Percentiles rank a stretch among this genome's conserved stretches.
These are phyloP conservation scores for Cyrtonyx montezumae DNA, from an alignment of 2,113 vertebrate genomes.

Conservation along the genomic window DNA sequence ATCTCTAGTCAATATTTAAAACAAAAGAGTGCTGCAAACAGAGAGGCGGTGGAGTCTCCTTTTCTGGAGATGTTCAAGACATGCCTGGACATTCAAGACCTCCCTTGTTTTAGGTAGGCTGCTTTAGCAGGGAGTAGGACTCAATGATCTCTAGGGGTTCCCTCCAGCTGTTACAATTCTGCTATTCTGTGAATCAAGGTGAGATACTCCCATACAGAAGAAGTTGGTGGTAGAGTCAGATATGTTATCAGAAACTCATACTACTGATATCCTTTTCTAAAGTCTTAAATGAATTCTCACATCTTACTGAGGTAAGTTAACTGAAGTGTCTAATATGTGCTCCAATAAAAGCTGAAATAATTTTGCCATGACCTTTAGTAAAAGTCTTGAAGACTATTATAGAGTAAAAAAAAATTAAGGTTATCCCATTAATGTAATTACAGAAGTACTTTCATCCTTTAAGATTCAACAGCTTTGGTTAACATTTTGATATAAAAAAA, in stretches of 20 bases:
- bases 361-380: not conserved
- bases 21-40: constrained; percentile 38
- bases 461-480: not conserved
- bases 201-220: not conserved
- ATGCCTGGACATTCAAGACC: too few species aligned
- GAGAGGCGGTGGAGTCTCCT: too few species aligned
- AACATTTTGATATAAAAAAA: not conserved
- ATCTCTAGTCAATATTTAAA: constrained; percentile 37
- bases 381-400: not conserved
- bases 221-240: not conserved
- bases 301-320: not conserved
- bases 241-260: not conserved
- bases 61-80: too few species aligned
- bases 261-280: not conserved
- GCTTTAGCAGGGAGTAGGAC: too few species aligned
- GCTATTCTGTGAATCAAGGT: not conserved
- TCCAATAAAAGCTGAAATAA: not conserved
- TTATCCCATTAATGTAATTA: not conserved
- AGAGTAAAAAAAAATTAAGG: not conserved
- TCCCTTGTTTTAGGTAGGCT: too few species aligned
- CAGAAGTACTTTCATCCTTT: not conserved
- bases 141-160: too few species aligned
- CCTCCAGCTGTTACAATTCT: too few species aligned
- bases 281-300: not conserved
- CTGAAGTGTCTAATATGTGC: not conserved